Evolutionary conservation across 2,888 invertebrate genomes (phyloP).

Genomic region (Tortricodes alternella): DNA sequence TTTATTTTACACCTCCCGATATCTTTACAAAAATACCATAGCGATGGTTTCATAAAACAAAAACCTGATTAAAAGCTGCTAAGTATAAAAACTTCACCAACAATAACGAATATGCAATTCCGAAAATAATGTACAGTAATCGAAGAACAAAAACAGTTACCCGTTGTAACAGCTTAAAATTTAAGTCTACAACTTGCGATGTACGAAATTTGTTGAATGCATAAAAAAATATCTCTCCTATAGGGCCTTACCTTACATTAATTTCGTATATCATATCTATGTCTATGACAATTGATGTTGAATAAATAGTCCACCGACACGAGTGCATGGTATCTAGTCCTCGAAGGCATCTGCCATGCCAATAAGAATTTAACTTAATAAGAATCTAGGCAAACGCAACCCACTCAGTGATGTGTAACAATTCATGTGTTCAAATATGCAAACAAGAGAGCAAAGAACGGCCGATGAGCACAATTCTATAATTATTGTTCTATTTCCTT

Average conservation of each 20-base stretch:
- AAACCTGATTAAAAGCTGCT: slow-evolving; percentile 77
- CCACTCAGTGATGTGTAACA: slow-evolving; percentile 63
- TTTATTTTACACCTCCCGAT: slow-evolving; percentile 74
- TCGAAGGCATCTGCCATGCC: slow-evolving; percentile 48
- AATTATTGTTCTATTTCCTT: slow-evolving; percentile 37
- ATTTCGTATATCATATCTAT: slow-evolving; percentile 78
- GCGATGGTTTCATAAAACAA: slow-evolving; percentile 60
- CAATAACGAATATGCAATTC: slow-evolving; percentile 78
- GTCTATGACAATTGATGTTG: slow-evolving; percentile 80
- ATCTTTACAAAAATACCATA: slow-evolving; percentile 73
- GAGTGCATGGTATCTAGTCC: slow-evolving; percentile 56
- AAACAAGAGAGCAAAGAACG: slow-evolving; percentile 71
- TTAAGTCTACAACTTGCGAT: slow-evolving; percentile 58
- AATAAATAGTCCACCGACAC: slow-evolving; percentile 57
- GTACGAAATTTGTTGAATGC: slow-evolving; percentile 73
- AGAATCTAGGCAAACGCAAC: slow-evolving; percentile 52
- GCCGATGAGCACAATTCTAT: slow-evolving; percentile 49
- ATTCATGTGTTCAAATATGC: slow-evolving; percentile 67
- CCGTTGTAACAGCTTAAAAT: slow-evolving; percentile 55
- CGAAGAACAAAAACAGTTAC: slow-evolving; percentile 38
- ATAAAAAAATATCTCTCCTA: slow-evolving; percentile 82
- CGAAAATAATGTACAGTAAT: slow-evolving; percentile 60
- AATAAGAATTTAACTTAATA: slow-evolving; percentile 34
- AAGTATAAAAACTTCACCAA: slow-evolving; percentile 74
- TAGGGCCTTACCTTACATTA: slow-evolving; percentile 81